Conservation (phyloP, 2,888 invertebrate species). For the Protonemura montana region DNA sequence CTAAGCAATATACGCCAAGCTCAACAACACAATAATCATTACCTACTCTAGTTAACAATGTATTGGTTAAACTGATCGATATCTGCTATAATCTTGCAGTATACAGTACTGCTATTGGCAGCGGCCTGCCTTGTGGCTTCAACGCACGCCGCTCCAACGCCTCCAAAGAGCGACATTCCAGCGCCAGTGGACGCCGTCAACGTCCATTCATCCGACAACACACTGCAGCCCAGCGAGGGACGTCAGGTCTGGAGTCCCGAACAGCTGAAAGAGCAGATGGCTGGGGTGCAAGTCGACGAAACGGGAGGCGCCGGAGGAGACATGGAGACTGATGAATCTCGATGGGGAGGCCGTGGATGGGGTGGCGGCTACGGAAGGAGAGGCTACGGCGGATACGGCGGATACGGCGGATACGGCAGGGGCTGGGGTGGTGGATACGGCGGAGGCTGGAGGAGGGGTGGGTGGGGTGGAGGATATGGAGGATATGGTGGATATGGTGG, state of each 20-base stretch:
- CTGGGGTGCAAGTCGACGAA: conserved; percentile 22
- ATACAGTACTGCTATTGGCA: neutral
- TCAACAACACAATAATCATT: too few species aligned
- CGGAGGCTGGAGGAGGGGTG: conserved; percentile 8
- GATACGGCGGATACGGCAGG: neutral
- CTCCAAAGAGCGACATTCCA: neutral
- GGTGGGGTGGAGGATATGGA: neutral
- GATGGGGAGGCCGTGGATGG: neutral
- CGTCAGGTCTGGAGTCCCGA: conserved; percentile 10
- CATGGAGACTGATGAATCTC: conserved; percentile 30
- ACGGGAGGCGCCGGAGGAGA: neutral
- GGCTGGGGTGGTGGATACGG: conserved; percentile 16
- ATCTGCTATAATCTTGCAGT: conserved; percentile 12
- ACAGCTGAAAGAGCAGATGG: neutral
- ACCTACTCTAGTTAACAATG: too few species aligned
- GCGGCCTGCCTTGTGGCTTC: neutral
- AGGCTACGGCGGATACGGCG: neutral
- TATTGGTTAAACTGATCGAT: too few species aligned
- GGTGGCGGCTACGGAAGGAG: conserved; percentile 16
- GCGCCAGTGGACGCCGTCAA: neutral
- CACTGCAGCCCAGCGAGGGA: neutral
- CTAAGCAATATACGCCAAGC: too few species aligned
- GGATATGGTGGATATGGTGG: conserved; percentile 15
- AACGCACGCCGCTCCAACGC: neutral
- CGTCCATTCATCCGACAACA: neutral